Base-by-base conservation (phyloP, 2,113 vertebrate species). In the Burhinus oedicnemus region DNA sequence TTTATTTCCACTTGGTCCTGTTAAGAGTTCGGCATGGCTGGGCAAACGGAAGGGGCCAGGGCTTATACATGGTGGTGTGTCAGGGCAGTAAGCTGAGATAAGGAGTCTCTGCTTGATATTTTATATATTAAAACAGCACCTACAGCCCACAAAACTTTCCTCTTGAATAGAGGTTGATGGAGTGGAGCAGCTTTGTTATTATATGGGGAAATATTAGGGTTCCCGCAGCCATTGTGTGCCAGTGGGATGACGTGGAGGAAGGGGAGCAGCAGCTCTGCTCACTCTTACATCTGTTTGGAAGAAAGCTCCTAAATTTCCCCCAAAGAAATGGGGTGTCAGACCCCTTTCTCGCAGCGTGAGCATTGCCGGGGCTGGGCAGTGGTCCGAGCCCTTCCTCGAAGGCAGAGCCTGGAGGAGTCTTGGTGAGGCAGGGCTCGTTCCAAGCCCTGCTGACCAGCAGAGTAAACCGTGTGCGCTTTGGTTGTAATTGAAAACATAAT, bases 171-270 rank as follows among this genome's bases (percentile, higher is more conserved):
- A 64, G 14, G 30, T 17, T 58, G 54, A n/a, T 66, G 29, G 21
- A 71, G 38, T 57, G 15, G 47, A 77, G 42, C 17, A 42, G 51
- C 29, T 57, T 14, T 83, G 32, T 58, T 83, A 3, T 19, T 19
- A 5, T 2, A 1, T 21, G 9, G 16, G 29, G n/a, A 85, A 83
- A 40, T 65, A 20, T 5, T 11, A 7, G 32, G 2, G 57, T n/a
- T 90, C 57, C 3, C 3, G 1, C 32, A 58, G 47, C 16, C 17
- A 8, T 0, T 5, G 26, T 15, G 22, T 32, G 9, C 11, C 13
- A 12, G 34, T 6, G 21, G 30, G 27, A 7, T 44, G 79, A 15
- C 0, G 0, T 3, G 29, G 25, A 34, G 1, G 1, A 40, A 75
- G 36, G 13, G 55, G 13, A 79, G 38, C 27, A 49, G 6, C 5